Percentiles rank a stretch among this genome's conserved stretches.
phyloP scores from a whole-genome alignment of 2,888 invertebrate genomes.

The Pristionchus fissidentatus region DNA sequence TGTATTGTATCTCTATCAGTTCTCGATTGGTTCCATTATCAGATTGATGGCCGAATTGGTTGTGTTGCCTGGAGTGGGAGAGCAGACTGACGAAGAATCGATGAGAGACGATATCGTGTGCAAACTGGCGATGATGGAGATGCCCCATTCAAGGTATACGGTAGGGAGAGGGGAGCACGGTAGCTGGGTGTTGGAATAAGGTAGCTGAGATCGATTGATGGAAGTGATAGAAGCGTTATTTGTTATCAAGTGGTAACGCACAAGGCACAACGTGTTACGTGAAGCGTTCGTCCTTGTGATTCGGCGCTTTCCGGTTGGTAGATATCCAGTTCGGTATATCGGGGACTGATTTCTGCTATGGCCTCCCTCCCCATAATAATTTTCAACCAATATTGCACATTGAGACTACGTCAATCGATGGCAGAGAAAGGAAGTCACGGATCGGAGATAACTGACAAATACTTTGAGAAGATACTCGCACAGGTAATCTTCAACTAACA shows the following conservation, averaged over 20 bases:
- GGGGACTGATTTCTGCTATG: no score
- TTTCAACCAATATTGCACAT: no score
- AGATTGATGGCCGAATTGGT: conserved; percentile 65
- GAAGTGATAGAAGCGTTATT: no score
- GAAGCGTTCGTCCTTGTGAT: no score
- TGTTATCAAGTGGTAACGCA: no score
- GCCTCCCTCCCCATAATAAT: no score
- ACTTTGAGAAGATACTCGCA: conserved; percentile 58
- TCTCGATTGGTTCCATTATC: conserved; percentile 48
- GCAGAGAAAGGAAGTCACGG: conserved; percentile 62
- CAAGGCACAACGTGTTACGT: no score
- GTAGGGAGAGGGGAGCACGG: background rate
- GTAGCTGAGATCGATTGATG: background rate
- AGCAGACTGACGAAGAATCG: conserved; percentile 51
- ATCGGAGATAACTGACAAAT: conserved; percentile 52
- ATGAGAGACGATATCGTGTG: conserved; percentile 54
- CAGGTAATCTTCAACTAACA: conserved; percentile 54
- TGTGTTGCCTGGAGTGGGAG: conserved; percentile 58
- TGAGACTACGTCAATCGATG: conserved; percentile 56
- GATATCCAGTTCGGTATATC: no score
- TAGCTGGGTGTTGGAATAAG: background rate
- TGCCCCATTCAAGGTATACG: conserved; percentile 54
- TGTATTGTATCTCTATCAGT: no score
- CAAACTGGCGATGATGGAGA: conserved; percentile 49
- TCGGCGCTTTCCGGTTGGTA: no score